phyloP scores from a whole-genome alignment of 2,113 vertebrate genomes.

The Verasper variegatus region DNA sequence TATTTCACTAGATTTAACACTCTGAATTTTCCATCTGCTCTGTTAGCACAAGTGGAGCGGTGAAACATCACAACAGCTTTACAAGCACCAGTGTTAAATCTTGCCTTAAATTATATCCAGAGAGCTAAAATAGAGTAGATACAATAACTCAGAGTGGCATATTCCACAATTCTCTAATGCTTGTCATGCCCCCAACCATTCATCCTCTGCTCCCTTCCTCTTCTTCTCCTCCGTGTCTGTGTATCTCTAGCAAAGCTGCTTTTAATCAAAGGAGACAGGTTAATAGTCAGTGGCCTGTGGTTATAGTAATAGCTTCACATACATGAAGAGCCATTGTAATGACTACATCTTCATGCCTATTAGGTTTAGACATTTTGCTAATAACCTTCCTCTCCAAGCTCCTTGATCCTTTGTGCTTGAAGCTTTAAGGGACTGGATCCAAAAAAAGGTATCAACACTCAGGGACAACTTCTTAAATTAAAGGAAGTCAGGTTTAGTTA shows the following conservation, averaged over 20 bases:
- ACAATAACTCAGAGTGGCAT: conserved; percentile 14
- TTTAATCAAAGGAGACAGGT: conserved; percentile 69
- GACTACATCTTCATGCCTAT: conserved; percentile 59
- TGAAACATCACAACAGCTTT: conserved; percentile 13
- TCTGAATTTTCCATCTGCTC: conserved; percentile 10
- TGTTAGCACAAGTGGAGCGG: background rate
- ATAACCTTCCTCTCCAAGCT: conserved; percentile 50
- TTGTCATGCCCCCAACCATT: conserved; percentile 16
- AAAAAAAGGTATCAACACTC: conserved; percentile 16
- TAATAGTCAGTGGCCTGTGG: conserved; percentile 60
- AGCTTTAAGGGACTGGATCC: conserved; percentile 21
- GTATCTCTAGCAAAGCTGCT: conserved; percentile 29
- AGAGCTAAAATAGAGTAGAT: background rate
- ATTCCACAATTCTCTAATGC: conserved; percentile 15
- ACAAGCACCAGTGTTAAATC: background rate
- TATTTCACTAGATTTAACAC: background rate
- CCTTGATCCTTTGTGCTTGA: conserved; percentile 25
- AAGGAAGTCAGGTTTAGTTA: conserved; percentile 18
- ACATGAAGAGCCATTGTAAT: conserved; percentile 61
- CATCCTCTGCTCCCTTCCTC: conserved; percentile 29
- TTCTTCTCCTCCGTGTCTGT: background rate
- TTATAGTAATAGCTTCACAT: conserved; percentile 67
- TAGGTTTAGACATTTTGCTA: conserved; percentile 60
- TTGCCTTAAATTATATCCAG: conserved; percentile 4
- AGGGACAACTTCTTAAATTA: background rate